phyloP scores from a whole-genome alignment of 2,113 vertebrate genomes.

The Zapornia atra region DNA sequence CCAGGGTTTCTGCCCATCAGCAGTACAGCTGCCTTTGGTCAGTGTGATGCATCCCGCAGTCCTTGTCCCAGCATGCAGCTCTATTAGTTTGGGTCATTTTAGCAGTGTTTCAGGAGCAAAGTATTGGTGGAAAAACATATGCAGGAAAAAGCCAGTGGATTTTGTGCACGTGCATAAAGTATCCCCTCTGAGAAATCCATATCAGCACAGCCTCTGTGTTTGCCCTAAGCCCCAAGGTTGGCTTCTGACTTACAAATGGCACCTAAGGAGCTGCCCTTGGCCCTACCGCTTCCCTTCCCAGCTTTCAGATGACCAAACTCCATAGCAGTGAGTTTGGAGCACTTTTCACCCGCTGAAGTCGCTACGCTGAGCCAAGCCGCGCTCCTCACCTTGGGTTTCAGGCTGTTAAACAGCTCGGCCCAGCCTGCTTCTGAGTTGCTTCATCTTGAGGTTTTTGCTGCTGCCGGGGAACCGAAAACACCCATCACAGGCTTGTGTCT shows the following conservation, averaged over 20 bases:
- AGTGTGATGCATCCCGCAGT: not conserved
- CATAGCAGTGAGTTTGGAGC: not conserved
- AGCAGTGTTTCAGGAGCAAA: not conserved
- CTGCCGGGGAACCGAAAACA: not conserved
- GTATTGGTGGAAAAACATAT: not conserved
- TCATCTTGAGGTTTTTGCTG: not conserved
- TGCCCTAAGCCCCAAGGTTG: not conserved
- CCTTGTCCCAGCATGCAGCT: not conserved
- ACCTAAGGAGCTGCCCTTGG: not conserved
- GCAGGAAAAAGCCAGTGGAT: not conserved
- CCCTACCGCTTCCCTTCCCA: not conserved
- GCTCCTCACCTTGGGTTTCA: not conserved
- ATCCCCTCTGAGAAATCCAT: not conserved
- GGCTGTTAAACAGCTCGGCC: not conserved
- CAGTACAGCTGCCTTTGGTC: not conserved
- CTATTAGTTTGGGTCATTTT: not conserved
- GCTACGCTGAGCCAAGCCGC: not conserved
- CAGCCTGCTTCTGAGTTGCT: not conserved
- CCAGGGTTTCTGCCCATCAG: not conserved
- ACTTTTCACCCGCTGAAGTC: not conserved
- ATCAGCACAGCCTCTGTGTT: not conserved
- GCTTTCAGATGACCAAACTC: not conserved
- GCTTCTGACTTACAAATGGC: not conserved
- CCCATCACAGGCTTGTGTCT: accelerated
- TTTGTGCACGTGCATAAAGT: not conserved